These are phyloP conservation scores for Merluccius polli DNA, from an alignment of 2,797 vertebrate species.

Conservation along the genomic window DNA sequence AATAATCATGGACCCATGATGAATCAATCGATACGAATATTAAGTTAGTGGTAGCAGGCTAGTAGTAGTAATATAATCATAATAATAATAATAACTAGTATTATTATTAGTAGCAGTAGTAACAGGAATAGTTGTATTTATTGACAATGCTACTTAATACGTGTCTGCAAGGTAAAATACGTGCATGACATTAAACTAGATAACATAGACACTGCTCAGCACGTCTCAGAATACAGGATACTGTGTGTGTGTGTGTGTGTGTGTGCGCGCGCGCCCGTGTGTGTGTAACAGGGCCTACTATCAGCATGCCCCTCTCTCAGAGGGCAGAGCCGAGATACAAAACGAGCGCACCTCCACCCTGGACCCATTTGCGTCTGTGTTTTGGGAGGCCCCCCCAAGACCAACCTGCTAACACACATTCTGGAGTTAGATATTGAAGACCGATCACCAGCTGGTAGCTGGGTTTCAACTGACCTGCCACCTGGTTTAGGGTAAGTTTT, in stretches of 20 bases:
- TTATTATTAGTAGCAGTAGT: background rate
- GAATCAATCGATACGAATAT: background rate
- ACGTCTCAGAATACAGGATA: background rate
- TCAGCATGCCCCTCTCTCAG: slow-evolving; percentile 8
- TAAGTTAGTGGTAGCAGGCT: background rate
- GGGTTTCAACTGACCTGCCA: slow-evolving; percentile 9
- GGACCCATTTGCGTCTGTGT: slow-evolving; percentile 44
- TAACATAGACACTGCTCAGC: background rate
- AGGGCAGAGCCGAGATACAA: background rate
- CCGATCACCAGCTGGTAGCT: background rate
- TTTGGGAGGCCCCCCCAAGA: slow-evolving; percentile 38
- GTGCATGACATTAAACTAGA: background rate
- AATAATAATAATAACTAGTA: background rate
- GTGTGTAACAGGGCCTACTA: background rate
- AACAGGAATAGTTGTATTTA: background rate
- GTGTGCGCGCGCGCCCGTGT: too few species aligned
- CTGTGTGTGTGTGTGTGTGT: background rate
- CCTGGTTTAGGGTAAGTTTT: slow-evolving; percentile 45
- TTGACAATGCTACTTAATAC: background rate
- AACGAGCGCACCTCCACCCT: slow-evolving; percentile 32
- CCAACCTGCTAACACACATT: background rate
- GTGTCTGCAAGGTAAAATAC: background rate
- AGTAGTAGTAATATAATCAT: background rate
- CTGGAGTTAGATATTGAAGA: slow-evolving; percentile 22
- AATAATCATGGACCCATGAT: background rate